A percentile compares a stretch with the other conserved stretches of the same genome.
These are phyloP conservation scores for Teleopsis dalmanni DNA, from an alignment of 1,140 invertebrate species.

Conservation along the genomic window DNA sequence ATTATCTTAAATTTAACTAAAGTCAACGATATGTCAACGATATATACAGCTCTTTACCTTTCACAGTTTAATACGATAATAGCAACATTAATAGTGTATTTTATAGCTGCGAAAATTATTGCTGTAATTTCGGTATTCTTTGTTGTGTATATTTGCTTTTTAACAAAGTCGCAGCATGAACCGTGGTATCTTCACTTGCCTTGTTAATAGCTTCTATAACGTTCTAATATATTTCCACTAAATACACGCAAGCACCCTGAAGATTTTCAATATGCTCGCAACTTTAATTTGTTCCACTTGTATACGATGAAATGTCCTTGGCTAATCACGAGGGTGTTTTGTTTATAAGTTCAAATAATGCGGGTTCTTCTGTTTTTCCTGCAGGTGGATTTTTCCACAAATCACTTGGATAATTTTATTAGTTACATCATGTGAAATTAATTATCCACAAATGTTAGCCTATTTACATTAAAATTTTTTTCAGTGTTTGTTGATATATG, in stretches of 20 bases:
- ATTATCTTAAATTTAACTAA: background rate
- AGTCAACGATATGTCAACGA: background rate
- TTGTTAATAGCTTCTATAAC: background rate
- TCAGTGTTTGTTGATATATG: no score
- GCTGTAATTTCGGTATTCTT: no score
- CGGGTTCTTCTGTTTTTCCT: no score
- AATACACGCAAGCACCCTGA: background rate
- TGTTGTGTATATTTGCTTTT: background rate
- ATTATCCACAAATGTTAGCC: no score
- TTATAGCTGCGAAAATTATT: no score
- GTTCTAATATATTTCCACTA: background rate
- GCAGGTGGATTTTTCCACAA: no score
- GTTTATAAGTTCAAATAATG: no score
- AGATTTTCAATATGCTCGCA: constrained; percentile 4
- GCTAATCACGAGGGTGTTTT: constrained; percentile 6
- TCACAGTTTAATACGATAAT: constrained; percentile 4
- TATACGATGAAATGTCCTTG: background rate
- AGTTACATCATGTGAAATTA: no score
- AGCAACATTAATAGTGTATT: constrained; percentile 1
- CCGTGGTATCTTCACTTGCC: background rate
- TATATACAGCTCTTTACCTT: background rate
- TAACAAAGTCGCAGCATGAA: background rate
- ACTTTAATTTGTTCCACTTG: constrained; percentile 10
- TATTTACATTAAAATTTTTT: no score
- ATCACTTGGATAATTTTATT: no score